phyloP scores from a whole-genome alignment of 2,888 invertebrate genomes.

The Ligdia adustata region DNA sequence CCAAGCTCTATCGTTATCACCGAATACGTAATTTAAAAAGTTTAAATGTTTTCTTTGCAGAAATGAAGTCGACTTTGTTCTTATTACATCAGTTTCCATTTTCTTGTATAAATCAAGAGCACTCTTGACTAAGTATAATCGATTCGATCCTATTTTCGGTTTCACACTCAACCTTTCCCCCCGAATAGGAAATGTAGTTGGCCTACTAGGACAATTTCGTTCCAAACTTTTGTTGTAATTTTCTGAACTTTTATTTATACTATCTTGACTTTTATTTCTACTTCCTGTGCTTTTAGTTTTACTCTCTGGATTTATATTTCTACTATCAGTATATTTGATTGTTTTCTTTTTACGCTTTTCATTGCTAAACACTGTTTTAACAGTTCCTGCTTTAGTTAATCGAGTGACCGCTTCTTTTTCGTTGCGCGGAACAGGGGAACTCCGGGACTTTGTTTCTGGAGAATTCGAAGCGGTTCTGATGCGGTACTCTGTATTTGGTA shows the following conservation, averaged over 20 bases:
- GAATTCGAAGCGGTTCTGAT: background rate
- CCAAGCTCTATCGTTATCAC: conserved; percentile 43
- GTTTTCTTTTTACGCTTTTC: conserved; percentile 39
- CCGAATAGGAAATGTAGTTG: no score
- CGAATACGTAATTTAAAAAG: conserved; percentile 62
- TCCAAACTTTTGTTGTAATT: no score
- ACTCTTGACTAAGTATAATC: conserved; percentile 48
- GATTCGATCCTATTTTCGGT: no score
- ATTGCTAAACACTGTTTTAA: conserved; percentile 49
- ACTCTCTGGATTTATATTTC: no score
- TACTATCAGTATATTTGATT: no score
- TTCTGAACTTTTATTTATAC: no score
- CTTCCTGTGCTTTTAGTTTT: no score
- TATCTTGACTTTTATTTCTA: no score
- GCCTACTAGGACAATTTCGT: no score
- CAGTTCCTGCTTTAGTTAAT: conserved; percentile 40
- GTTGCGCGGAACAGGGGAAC: no score
- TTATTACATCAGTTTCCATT: conserved; percentile 37
- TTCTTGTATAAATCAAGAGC: conserved; percentile 39
- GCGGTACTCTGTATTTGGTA: conserved; percentile 18
- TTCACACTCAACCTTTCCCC: no score
- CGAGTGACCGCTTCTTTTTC: no score
- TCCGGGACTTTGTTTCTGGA: background rate
- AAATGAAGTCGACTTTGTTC: conserved; percentile 53
- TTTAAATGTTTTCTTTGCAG: conserved; percentile 45